A percentile compares a stretch with the other conserved stretches of the same genome.
Evolutionary conservation across 2,888 invertebrate species (phyloP).

Genomic region (Spialia ferax): DNA sequence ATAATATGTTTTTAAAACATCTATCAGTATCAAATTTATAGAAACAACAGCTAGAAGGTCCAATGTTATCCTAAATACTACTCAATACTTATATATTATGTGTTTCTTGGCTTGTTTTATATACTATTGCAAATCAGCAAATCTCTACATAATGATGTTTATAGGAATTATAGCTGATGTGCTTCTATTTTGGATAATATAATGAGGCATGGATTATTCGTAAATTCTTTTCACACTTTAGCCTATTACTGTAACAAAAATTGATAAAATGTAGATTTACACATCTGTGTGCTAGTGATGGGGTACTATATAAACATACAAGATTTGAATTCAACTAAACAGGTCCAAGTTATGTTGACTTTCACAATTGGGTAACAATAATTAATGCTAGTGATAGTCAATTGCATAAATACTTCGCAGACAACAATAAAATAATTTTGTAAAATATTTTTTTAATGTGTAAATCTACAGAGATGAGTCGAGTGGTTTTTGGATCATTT

Average conservation of each 20-base stretch:
- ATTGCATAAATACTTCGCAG: conserved; percentile 7
- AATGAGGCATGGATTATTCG: conserved; percentile 72
- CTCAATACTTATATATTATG: too few relatives aligned
- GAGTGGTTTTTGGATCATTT: conserved; percentile 68
- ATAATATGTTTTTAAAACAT: too few relatives aligned
- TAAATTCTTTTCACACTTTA: conserved; percentile 49
- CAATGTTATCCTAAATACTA: too few relatives aligned
- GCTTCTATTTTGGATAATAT: conserved; percentile 61
- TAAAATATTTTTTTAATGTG: conserved; percentile 62
- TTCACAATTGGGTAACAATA: background rate
- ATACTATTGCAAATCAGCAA: conserved; percentile 27
- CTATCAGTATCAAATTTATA: too few relatives aligned
- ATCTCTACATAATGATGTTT: conserved; percentile 38
- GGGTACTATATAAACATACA: conserved; percentile 51
- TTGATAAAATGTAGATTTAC: conserved; percentile 73
- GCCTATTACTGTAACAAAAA: conserved; percentile 40
- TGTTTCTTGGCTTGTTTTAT: background rate
- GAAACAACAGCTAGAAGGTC: too few relatives aligned
- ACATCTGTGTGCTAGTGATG: conserved; percentile 64
- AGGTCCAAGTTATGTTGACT: conserved; percentile 15
- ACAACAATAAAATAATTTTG: background rate
- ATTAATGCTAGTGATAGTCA: background rate
- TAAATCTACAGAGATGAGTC: conserved; percentile 80
- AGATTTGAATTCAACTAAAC: conserved; percentile 18
- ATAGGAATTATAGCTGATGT: conserved; percentile 63